Percentiles rank a stretch among this genome's conserved stretches.
These are phyloP conservation scores for Brachyptera risi DNA, from an alignment of 2,888 invertebrate genomes.

Conservation along the genomic window DNA sequence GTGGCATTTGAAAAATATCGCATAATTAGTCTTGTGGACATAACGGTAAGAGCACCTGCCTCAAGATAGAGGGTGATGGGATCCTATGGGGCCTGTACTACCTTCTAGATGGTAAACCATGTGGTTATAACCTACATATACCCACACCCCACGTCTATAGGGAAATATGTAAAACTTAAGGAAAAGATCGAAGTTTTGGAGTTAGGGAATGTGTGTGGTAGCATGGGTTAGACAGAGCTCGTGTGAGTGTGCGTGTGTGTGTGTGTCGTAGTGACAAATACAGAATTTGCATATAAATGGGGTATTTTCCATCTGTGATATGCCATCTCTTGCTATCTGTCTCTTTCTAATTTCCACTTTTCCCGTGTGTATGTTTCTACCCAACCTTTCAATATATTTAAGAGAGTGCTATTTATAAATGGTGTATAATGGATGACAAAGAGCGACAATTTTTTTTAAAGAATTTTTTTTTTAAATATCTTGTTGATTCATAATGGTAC, in stretches of 20 bases:
- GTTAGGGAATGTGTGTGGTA: constrained; percentile 11
- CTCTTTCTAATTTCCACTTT: constrained; percentile 43
- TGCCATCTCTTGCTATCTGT: constrained; percentile 35
- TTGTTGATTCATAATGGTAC: too few species aligned
- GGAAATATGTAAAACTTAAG: constrained; percentile 32
- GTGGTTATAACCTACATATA: constrained; percentile 12
- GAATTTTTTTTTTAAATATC: too few species aligned
- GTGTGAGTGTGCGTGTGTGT: constrained; percentile 19
- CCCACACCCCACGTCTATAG: constrained; percentile 24
- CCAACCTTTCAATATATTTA: neutral
- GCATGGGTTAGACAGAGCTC: too few species aligned
- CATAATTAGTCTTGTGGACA: constrained; percentile 32
- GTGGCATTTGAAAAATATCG: constrained; percentile 28
- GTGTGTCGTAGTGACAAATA: constrained; percentile 29
- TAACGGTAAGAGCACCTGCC: constrained; percentile 29
- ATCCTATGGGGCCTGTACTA: neutral
- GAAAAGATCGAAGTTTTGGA: constrained; percentile 31
- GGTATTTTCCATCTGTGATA: constrained; percentile 58
- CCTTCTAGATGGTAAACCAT: constrained; percentile 10
- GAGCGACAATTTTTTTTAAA: too few species aligned
- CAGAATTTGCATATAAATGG: constrained; percentile 63
- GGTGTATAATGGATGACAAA: too few species aligned
- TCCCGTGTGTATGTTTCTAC: neutral
- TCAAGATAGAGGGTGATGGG: constrained; percentile 21
- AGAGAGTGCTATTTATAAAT: neutral